Evolutionary conservation across 2,797 vertebrate species (phyloP), one percentile per base, ranked within the genome.

Genomic region (Neostethus bicornis): DNA sequence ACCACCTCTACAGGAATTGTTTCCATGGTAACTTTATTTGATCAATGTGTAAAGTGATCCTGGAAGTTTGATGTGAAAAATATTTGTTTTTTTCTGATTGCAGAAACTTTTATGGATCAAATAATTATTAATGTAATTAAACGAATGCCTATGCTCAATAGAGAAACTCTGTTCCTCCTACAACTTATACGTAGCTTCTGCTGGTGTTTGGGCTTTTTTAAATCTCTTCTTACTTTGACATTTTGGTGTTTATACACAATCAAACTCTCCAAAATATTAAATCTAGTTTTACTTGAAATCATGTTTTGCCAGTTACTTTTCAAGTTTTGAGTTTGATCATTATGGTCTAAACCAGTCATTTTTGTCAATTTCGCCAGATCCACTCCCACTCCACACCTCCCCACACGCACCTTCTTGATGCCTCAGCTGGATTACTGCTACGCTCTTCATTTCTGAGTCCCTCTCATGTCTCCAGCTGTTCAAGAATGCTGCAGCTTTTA

Each of bases 201-300:
- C 20, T 21, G 4, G 16, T 20, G 38, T 12, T 41, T 20, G 9
- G 38, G 39, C 3, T 42, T 42, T 5, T 14, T 20, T n/a, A n/a
- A n/a, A 42, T 35, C n/a, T n/a, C 35, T 16, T 35, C 35, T n/a
- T 35, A 34, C 34, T 35, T 35, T 35, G 34, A 35, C 34, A 16
- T 16, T 32, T 32, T 32, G 2, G 4, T 32, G 35, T 35, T 8
- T 7, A 7, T 14, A 16, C 7, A 1, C n/a, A 13, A 13, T 32
- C 31, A 35, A 35, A 2, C 31, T 5, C 31, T 12, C 10, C 17
- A 39, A 4, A 39, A 11, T 39, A 17, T 38, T 39, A 20, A 19
- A 39, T 10, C 8, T 4, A 4, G 7, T 5, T 42, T 17, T 21
- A 19, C 4, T 21, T 11, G 37, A 19, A 4, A 41, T 4, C 12